Evolutionary conservation across 2,797 vertebrate genomes (phyloP), one percentile per base, ranked within the genome.

Genomic region (Neomorphus geoffroyi): DNA sequence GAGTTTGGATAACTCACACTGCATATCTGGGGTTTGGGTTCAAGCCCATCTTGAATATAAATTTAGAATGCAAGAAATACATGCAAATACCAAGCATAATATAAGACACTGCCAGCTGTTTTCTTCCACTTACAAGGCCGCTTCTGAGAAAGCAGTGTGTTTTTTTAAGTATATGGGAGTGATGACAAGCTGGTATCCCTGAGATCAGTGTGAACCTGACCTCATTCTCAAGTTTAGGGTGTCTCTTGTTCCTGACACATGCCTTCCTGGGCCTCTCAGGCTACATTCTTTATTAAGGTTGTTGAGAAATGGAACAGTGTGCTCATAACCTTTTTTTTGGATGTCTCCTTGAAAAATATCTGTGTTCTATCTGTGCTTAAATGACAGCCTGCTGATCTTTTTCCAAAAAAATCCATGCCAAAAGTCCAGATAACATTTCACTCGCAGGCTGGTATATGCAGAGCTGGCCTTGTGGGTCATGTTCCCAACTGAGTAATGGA

Each of bases 51-150:
- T 90, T 84, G 73, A 90, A 90, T 60, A 54, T 64, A 96, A 95
- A 90, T 88, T 96, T 96, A 96, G 94, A 96, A 90, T 48, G 89
- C 75, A 94, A 94, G 75, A 86, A 96, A 96, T 84, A 80, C 62
- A 96, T 81, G 87, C 81, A 96, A 96, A 95, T 86, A 84, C 92
- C 77, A 96, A 85, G 80, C 87, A 90, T 93, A 92, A 88, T 86
- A 72, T 75, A 94, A 93, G 88, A 79, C 77, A 84, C 73, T 90
- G 94, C 90, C 96, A 96, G 94, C 91, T 97, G 95, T 95, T 96
- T 96, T 86, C 92, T 67, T 96, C 93, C 74, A 91, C 80, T 81
- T 82, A 77, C 77, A 90, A 77, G 85, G 85, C 58, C 0, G 0
- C 90, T 95, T 94, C 93, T 94, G 87, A 96, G 92, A 97, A 94